A percentile compares a stretch with the other conserved stretches of the same genome.
These are phyloP conservation scores for Okapia johnstoni DNA, from an alignment of 2,113 vertebrate species.

Conservation along the genomic window DNA sequence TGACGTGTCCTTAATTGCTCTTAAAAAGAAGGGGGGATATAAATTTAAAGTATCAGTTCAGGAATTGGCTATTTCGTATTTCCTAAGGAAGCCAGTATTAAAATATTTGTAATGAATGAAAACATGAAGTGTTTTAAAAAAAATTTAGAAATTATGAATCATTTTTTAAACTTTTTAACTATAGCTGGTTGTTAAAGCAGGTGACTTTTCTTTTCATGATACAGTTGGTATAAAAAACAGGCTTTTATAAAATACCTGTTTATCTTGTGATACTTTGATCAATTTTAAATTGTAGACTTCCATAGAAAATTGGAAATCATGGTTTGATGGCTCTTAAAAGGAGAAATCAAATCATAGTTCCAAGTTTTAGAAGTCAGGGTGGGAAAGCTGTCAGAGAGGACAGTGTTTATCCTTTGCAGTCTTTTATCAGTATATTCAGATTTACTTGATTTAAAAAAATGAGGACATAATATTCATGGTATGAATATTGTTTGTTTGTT, in stretches of 20 bases:
- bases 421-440: not conserved
- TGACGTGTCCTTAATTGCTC: not conserved
- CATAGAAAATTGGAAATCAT: not conserved
- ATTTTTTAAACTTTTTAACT: not conserved
- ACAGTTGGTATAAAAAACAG: not conserved
- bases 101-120: constrained; percentile 10
- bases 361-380: not conserved
- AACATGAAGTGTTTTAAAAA: not conserved
- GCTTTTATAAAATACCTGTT: not conserved
- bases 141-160: not conserved
- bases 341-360: not conserved
- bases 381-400: not conserved
- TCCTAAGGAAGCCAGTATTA: not conserved
- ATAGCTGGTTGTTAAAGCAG: not conserved
- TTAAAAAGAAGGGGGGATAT: not conserved
- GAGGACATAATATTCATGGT: not conserved
- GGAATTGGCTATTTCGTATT: not conserved
- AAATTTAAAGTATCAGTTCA: not conserved
- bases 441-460: not conserved
- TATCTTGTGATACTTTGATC: not conserved
- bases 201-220: not conserved
- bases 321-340: not conserved
- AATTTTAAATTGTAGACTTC: constrained; percentile 17
- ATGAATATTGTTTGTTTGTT: not conserved
- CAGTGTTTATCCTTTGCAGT: not conserved